These are phyloP conservation scores for Zophobas atratus DNA, from an alignment of 1,140 invertebrate genomes.

Conservation along the genomic window DNA sequence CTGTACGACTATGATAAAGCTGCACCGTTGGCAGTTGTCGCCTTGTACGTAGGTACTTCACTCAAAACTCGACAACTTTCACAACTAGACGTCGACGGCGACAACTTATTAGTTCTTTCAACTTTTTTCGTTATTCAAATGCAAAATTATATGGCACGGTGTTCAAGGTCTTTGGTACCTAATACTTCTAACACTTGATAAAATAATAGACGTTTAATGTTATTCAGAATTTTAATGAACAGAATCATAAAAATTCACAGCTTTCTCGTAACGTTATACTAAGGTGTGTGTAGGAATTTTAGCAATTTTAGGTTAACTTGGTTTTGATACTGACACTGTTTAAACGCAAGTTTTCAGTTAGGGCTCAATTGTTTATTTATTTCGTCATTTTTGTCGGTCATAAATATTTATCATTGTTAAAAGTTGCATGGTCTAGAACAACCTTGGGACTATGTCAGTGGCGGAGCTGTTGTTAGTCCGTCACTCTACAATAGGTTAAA, in stretches of 20 bases:
- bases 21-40: neutral
- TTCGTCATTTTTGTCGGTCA: constrained; percentile 18
- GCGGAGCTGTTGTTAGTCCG: constrained; percentile 1
- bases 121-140: constrained; percentile 15
- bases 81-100: constrained; percentile 1
- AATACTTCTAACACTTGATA: neutral
- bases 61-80: constrained; percentile 20
- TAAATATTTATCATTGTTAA: constrained; percentile 40
- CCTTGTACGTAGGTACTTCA: neutral
- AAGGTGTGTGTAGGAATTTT: neutral
- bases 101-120: constrained; percentile 7
- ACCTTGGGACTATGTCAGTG: constrained; percentile 3
- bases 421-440: constrained; percentile 14
- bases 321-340: too few species aligned
- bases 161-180: constrained; percentile 8
- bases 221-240: constrained; percentile 35
- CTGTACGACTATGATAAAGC: neutral
- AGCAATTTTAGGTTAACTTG: too few species aligned
- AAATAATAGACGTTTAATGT: constrained; percentile 11
- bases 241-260: constrained; percentile 20
- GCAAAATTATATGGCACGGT: constrained; percentile 8
- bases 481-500: neutral
- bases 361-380: constrained; percentile 23
- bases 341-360: too few species aligned
- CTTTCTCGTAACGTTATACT: neutral